phyloP scores from a whole-genome alignment of 2,888 invertebrate species.

The Pharmacophagus antenor region DNA sequence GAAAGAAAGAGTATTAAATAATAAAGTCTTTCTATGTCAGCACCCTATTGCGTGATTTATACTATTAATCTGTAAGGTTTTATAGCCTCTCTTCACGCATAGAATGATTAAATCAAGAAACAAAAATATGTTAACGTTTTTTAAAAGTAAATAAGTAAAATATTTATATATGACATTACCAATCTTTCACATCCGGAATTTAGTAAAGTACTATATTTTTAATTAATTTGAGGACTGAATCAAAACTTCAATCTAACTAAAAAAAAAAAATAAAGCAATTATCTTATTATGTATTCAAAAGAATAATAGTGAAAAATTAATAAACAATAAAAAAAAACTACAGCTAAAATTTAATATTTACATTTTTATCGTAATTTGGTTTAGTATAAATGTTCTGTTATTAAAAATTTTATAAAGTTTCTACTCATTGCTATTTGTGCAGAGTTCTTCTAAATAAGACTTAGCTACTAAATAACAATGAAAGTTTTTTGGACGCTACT shows the following conservation, averaged over 20 bases:
- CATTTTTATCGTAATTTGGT: background rate
- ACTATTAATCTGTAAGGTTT: conserved; percentile 12
- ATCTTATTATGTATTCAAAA: background rate
- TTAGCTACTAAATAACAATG: no score
- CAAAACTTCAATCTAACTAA: background rate
- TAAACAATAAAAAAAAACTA: background rate
- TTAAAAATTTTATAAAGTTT: background rate
- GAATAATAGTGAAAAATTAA: background rate
- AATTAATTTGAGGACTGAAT: no score
- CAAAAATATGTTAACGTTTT: conserved; percentile 9
- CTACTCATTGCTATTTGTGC: background rate
- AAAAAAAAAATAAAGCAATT: background rate
- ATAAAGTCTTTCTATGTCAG: conserved; percentile 1
- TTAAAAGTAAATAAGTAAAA: conserved; percentile 1
- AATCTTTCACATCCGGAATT: no score
- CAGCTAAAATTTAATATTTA: background rate
- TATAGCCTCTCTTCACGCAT: conserved; percentile 15
- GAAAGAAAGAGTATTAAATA: background rate
- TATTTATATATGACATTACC: background rate
- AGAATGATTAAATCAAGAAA: conserved; percentile 12
- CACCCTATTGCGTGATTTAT: conserved; percentile 19
- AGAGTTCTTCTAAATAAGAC: no score
- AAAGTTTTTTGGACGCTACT: no score
- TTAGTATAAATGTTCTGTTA: background rate
- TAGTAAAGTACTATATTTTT: no score